Base-by-base conservation (phyloP, 1,140 invertebrate genomes). In the Pantala flavescens region DNA sequence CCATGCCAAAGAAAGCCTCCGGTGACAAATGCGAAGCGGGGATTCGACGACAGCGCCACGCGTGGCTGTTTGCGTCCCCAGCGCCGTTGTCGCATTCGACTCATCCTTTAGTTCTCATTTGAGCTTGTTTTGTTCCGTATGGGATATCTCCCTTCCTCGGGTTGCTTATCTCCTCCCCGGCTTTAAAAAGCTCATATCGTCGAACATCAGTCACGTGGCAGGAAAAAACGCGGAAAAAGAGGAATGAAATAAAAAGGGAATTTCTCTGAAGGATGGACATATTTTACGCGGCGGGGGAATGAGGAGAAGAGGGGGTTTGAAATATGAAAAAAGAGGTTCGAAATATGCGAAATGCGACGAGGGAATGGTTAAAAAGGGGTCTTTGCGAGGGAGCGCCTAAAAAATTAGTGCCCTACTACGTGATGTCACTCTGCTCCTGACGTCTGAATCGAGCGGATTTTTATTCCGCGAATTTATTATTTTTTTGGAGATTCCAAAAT, bases 61-160 rank as follows among this genome's bases (percentile, higher is more conserved):
- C 49, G 49, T 63, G 49, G 12, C 49, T 63, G 49, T 63, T 63
- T 63, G 49, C 49, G 49, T 63, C 49, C 49, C 49, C 49, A 63
- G 5, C 12, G 49, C 49, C 49, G n/a, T 63, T 63, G 49, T 63
- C 49, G 12, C 49, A 63, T 12, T 63, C 49, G 16, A 16, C 49
- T 63, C 49, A 63, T 63, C 49, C 49, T 63, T 63, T 63, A 63
- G 49, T 63, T 63, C 49, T 63, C 49, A 63, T 63, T 63, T 63
- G 49, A 63, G 49, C n/a, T 16, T 63, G 49, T 63, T 63, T 63
- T 63, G 49, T 63, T 63, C 49, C 14, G 49, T 63, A 63, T 63
- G 49, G 49, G 49, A 19, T 63, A 19, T 63, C n/a, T 21, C 49
- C 49, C 49, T 21, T 16, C 49, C 49, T 21, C 12, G 5, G 49